These are phyloP conservation scores for Acholoe squamosa DNA, from an alignment of 2,888 invertebrate genomes.

Conservation along the genomic window DNA sequence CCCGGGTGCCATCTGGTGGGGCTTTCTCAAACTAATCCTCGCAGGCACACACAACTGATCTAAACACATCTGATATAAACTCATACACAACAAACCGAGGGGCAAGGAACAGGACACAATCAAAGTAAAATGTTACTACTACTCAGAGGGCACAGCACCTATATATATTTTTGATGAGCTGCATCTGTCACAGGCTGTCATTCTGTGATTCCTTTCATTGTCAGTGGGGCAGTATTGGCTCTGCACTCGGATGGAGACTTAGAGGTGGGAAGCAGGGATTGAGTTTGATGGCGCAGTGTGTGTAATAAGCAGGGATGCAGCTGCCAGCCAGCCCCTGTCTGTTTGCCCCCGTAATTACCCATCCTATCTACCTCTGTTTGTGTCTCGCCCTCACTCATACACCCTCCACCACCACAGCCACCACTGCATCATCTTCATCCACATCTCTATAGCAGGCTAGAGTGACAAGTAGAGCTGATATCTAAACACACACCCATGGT, in stretches of 20 bases:
- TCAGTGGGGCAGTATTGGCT: background rate
- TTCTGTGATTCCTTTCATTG: background rate
- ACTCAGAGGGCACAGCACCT: constrained; percentile 46
- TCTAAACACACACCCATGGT: background rate
- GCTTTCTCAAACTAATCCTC: background rate
- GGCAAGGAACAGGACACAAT: background rate
- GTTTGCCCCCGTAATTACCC: background rate
- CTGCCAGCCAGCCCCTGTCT: background rate
- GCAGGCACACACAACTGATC: background rate
- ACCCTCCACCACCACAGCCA: background rate
- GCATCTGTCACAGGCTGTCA: constrained; percentile 26
- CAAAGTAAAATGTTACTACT: background rate
- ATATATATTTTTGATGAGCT: constrained; percentile 53
- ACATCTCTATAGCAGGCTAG: background rate
- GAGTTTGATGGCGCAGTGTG: background rate
- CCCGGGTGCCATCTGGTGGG: background rate
- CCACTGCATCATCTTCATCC: background rate
- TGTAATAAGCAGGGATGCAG: too few relatives aligned
- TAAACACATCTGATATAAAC: background rate
- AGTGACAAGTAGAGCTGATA: background rate
- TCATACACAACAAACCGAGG: background rate
- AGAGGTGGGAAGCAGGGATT: background rate
- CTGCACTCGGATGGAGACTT: background rate
- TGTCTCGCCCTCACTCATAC: background rate
- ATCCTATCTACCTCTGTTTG: constrained; percentile 30